These are phyloP conservation scores for Argyresthia goedartella DNA, from an alignment of 2,888 invertebrate genomes.

Conservation along the genomic window DNA sequence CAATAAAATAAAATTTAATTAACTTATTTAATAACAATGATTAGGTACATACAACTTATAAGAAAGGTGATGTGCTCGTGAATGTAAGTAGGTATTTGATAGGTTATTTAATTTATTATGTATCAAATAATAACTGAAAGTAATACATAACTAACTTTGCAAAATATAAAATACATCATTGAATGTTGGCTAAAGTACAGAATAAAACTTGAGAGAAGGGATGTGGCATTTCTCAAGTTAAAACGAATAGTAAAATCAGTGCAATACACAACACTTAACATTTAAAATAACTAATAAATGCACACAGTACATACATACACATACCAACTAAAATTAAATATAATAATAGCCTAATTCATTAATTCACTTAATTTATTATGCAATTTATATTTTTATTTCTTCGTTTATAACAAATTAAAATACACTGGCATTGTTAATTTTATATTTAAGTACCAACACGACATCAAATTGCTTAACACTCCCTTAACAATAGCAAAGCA, in stretches of 20 bases:
- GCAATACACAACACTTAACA: neutral
- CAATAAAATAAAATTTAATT: too few relatives aligned
- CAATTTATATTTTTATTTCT: conserved; percentile 27
- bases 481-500: neutral
- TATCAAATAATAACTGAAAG: too few relatives aligned
- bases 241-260: neutral
- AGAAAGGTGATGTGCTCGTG: too few relatives aligned
- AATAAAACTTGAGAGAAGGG: neutral
- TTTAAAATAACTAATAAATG: conserved; percentile 17
- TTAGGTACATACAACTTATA: too few relatives aligned
- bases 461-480: too few relatives aligned
- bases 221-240: neutral
- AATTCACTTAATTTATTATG: conserved; percentile 33
- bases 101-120: too few relatives aligned
- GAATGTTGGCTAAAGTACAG: neutral
- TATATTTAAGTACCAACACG: conserved; percentile 40
- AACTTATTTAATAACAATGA: too few relatives aligned
- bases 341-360: conserved; percentile 24
- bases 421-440: conserved; percentile 18
- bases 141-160: too few relatives aligned
- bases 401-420: conserved; percentile 25
- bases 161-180: too few relatives aligned
- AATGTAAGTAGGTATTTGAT: too few relatives aligned
- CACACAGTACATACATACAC: conserved; percentile 18
- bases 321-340: conserved; percentile 18